Evolutionary conservation across 2,888 invertebrate genomes (phyloP), one percentile per base, ranked within the genome.

Genomic region (Leucophenga montana): DNA sequence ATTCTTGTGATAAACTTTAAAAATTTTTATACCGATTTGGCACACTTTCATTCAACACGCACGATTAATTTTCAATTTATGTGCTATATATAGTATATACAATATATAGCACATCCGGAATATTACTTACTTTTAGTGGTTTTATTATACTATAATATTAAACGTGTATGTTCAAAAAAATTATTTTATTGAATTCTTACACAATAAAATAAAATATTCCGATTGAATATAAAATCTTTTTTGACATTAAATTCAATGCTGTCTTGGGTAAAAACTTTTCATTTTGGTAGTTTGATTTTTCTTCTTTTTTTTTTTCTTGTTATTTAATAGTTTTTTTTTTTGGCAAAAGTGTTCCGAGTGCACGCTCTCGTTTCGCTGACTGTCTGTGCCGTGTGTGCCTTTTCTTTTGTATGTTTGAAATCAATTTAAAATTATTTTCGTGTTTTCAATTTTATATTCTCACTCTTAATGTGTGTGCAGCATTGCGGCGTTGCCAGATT

Each of bases 351-450:
- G 39, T 5, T 33, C 3, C 33, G 33, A 33, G 8, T 5, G 39
- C 39, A 8, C 39, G 39, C 39, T 39, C 39, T 8, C 39, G 8
- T 39, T 39, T 39, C 39, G 11, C 39, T 39, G 39, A 39, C 54
- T 76, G 67, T 33, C 69, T 66, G 74, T 71, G 33, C 48, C 61
- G 33, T 61, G 76, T 73, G 72, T 75, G 77, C 74, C 74, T 76
- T 76, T 67, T 46, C 71, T 75, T 73, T 78, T 69, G 80, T 75
- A 73, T 75, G 73, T 83, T 82, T 83, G 78, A 82, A 83, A 82
- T 82, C 82, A 82, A 82, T 83, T 82, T 82, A 82, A 82, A 83
- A 80, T 80, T 83, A 56, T 66, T 66, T 66, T 66, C 54, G 33
- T n/a, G n/a, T 66, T 66, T 66, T 66, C 66, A 56, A 56, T 67